These are phyloP conservation scores for Drosophila orena DNA, from an alignment of 1,140 invertebrate genomes.

Conservation along the genomic window DNA sequence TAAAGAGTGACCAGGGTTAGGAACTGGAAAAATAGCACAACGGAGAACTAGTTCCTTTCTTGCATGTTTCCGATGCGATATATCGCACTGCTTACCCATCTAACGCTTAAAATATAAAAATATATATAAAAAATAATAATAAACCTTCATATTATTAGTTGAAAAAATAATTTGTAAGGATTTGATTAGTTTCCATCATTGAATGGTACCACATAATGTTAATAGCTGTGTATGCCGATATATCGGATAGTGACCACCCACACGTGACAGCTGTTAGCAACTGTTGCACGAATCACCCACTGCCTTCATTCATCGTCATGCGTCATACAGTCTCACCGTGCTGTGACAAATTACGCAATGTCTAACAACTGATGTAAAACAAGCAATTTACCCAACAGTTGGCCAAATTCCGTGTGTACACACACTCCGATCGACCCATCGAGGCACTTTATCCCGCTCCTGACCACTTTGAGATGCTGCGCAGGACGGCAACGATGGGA, in stretches of 20 bases:
- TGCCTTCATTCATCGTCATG: background rate
- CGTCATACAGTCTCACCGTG: constrained; percentile 49
- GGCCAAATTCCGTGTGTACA: constrained; percentile 36
- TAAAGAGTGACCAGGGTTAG: constrained; percentile 25
- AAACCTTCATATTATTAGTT: background rate
- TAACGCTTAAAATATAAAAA: too few relatives aligned
- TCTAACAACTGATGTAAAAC: constrained; percentile 57
- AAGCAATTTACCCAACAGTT: constrained; percentile 38
- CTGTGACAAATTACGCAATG: constrained; percentile 70
- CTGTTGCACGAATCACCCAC: constrained; percentile 27
- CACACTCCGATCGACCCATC: constrained; percentile 15
- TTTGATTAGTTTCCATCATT: background rate
- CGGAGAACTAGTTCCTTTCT: background rate
- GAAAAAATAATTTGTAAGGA: background rate
- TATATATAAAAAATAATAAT: background rate
- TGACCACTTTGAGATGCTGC: constrained; percentile 57
- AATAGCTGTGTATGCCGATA: background rate
- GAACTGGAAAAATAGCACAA: background rate
- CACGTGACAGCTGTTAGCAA: constrained; percentile 7
- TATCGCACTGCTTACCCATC: background rate
- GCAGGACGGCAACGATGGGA: constrained; percentile 59
- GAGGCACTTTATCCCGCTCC: constrained; percentile 10
- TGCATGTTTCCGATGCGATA: background rate
- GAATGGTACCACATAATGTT: too few relatives aligned
- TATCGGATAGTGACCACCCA: background rate